Evolutionary conservation across 2,113 vertebrate species (phyloP).

Genomic region (Scomber scombrus): DNA sequence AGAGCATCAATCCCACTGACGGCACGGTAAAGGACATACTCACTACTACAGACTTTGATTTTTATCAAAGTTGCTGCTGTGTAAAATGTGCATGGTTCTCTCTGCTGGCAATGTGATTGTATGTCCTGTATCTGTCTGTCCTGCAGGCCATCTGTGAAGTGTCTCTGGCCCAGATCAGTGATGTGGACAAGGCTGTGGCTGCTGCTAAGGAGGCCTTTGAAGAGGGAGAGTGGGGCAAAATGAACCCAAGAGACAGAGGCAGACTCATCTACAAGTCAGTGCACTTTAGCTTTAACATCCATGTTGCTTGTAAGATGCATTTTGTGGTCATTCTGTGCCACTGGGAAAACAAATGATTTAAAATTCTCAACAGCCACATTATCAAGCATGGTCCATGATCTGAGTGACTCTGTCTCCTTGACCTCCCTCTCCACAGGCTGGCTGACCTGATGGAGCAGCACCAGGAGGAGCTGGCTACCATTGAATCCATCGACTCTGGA

Average conservation of each 20-base stretch:
- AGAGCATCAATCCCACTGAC: slow-evolving; percentile 86
- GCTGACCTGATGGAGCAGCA: slow-evolving; percentile 88
- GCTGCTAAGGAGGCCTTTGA: slow-evolving; percentile 88
- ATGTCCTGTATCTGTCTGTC: neutral
- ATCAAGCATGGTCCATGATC: too few species aligned
- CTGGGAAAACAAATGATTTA: too few species aligned
- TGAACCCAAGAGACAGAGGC: slow-evolving; percentile 88
- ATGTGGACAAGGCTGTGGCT: slow-evolving; percentile 85
- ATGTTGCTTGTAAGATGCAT: too few species aligned
- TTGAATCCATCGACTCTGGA: slow-evolving; percentile 87
- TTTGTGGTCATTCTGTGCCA: too few species aligned
- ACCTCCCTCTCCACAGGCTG: slow-evolving; percentile 69
- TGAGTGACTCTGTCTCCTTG: neutral
- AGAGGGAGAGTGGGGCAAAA: slow-evolving; percentile 87
- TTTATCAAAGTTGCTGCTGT: neutral
- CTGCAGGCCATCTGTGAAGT: slow-evolving; percentile 85
- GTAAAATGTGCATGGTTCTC: neutral
- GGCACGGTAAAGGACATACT: slow-evolving; percentile 62
- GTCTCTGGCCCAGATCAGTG: slow-evolving; percentile 85
- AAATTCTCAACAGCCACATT: too few species aligned
- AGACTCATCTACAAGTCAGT: slow-evolving; percentile 85
- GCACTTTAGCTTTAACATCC: neutral
- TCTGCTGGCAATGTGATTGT: slow-evolving; percentile 5
- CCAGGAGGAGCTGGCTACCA: slow-evolving; percentile 88
- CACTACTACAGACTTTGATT: too few species aligned